These are phyloP conservation scores for Pseudococcus longispinus DNA, from an alignment of 2,888 invertebrate species.

Conservation along the genomic window DNA sequence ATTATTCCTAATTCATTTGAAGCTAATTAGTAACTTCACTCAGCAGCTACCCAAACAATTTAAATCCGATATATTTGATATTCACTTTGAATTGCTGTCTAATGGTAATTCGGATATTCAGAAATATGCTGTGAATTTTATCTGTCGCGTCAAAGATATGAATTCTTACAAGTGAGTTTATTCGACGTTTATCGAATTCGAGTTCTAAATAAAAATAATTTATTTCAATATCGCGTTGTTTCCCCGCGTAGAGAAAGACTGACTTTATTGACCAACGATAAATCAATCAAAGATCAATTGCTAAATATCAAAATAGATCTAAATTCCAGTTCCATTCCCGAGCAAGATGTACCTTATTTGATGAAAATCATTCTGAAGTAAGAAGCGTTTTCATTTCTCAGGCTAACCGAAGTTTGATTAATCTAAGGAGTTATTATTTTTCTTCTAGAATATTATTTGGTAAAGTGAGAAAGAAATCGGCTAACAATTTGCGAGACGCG, in stretches of 20 bases:
- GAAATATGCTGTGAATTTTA: conserved; percentile 83
- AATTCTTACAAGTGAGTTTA: conserved; percentile 72
- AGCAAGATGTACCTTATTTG: conserved; percentile 78
- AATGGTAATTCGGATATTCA: conserved; percentile 79
- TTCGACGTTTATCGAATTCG: not conserved
- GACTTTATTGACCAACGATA: conserved; percentile 56
- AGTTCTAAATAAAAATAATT: not conserved
- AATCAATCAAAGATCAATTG: conserved; percentile 79
- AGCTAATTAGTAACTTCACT: conserved; percentile 73
- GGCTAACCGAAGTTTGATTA: not conserved
- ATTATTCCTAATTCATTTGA: conserved; percentile 71
- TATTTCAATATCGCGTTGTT: not conserved
- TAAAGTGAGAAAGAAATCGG: conserved; percentile 71
- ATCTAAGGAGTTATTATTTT: not conserved
- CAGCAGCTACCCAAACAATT: conserved; percentile 25
- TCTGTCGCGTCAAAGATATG: conserved; percentile 82
- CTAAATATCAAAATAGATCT: conserved; percentile 80
- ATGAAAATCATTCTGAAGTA: conserved; percentile 76
- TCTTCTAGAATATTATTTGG: conserved; percentile 76
- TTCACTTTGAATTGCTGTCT: conserved; percentile 81
- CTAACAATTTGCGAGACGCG: conserved; percentile 72
- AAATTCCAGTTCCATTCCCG: conserved; percentile 72
- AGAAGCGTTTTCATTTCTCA: not conserved
- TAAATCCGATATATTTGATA: conserved; percentile 69
- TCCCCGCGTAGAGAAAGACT: conserved; percentile 11